Evolutionary conservation across 2,888 invertebrate genomes (phyloP), one percentile per base, ranked within the genome.

Genomic region (Heliconius erato): DNA sequence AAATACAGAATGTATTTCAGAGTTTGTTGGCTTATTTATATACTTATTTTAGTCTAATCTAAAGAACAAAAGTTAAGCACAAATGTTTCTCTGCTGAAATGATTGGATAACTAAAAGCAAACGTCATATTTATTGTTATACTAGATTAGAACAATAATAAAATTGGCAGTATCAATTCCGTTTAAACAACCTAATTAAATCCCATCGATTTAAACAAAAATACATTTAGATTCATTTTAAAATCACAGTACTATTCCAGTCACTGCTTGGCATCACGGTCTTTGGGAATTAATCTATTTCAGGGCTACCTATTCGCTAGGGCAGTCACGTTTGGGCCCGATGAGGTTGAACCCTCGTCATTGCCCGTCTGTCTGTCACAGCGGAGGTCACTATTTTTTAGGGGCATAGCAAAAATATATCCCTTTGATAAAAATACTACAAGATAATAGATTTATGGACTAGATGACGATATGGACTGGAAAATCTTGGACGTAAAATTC

Each of bases 281-380:
- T 84, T 81, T 81, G 72, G 82, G 82, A 82, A 84, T 82, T 85
- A 84, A 85, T 84, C 79, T 79, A 81, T 79, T 83, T 83, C 82
- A 76, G 79, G 83, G 72, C 59, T 44, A 79, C 81, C 83, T 87
- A 86, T 86, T 87, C 87, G 79, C 82, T 78, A 84, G 84, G 85
- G 59, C 85, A 83, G 81, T 86, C 87, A 87, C 88, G 87, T 87
- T 74, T 80, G 65, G 81, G 82, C 81, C 82, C 84, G 83, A 79
- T 81, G 84, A 85, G 84, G 85, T 84, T 81, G 84, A 85, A 89
- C 90, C 90, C 89, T 88, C 87, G 88, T 89, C 90, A 88, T 85
- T 84, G 84, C 85, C 85, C 85, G 88, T 87, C 88, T 84, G 87
- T 87, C 87, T 87, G 87, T 87, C 88, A 88, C 86, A 87, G 84